phyloP scores from a whole-genome alignment of 2,797 vertebrate species.

The Acanthurus lineatus region DNA sequence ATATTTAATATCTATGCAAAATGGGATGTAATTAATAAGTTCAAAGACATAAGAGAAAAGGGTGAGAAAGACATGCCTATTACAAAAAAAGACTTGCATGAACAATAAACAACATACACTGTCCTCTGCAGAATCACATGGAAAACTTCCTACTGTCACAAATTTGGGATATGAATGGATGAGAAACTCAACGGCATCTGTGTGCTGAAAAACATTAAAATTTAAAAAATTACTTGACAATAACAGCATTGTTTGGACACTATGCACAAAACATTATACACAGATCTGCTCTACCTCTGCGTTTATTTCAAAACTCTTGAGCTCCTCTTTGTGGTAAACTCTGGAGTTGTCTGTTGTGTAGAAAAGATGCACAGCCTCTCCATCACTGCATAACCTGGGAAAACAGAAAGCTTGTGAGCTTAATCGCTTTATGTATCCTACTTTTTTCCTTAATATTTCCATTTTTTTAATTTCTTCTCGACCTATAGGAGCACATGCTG shows the following conservation, averaged over 20 bases:
- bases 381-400: conserved; percentile 91
- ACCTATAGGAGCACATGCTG: neutral
- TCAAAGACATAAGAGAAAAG: too few species aligned
- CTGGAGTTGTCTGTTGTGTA: conserved; percentile 94
- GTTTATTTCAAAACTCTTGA: conserved; percentile 89
- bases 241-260: neutral
- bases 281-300: conserved; percentile 82
- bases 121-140: conserved; percentile 88
- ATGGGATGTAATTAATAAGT: neutral
- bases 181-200: conserved; percentile 92
- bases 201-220: conserved; percentile 76
- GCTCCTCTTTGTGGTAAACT: conserved; percentile 94
- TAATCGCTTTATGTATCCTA: neutral
- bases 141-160: conserved; percentile 87
- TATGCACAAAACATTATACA: too few species aligned
- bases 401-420: neutral
- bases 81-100: neutral
- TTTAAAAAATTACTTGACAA: neutral
- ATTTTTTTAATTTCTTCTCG: neutral
- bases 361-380: conserved; percentile 88
- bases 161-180: conserved; percentile 93
- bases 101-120: conserved; percentile 76
- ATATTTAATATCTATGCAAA: neutral
- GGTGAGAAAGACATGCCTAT: neutral
- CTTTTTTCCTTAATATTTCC: too few species aligned